Conservation (phyloP, 2,113 vertebrate genomes). For the Urocitellus parryii region DNA sequence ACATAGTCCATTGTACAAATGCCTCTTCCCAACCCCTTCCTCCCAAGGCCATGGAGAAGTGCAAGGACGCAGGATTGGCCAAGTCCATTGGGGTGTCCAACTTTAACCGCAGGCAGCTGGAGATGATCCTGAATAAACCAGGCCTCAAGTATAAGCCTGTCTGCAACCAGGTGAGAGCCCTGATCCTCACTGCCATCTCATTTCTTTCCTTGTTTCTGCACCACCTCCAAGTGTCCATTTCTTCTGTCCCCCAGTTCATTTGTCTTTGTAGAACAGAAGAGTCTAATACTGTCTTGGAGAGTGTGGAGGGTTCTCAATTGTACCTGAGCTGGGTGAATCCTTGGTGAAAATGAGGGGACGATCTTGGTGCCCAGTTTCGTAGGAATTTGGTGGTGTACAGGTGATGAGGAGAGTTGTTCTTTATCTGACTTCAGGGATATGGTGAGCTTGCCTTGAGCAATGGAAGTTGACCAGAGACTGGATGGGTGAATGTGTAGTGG, state of each 20-base stretch:
- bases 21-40: not conserved
- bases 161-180: constrained; percentile 10
- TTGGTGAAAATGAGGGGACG: not conserved
- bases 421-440: not conserved
- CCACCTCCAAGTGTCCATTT: no score
- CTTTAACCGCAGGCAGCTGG: constrained; percentile 38
- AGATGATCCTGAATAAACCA: constrained; percentile 54
- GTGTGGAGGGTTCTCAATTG: no score
- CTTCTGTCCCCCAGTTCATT: no score
- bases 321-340: not conserved
- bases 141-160: constrained; percentile 66
- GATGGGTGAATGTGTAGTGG: not conserved
- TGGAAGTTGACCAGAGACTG: no score
- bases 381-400: rapidly evolving
- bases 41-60: constrained; percentile 89
- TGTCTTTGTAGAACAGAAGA: not conserved
- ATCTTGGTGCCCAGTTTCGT: not conserved
- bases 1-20: not conserved
- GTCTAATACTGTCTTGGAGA: not conserved
- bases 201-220: no score
- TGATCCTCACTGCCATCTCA: rapidly evolving
- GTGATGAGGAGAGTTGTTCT: no score
- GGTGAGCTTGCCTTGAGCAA: not conserved
- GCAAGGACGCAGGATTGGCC: constrained; percentile 88
- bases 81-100: constrained; percentile 76